Evolutionary conservation across 2,888 invertebrate genomes (phyloP).

Genomic region (Hirtodrosophila cameraria): DNA sequence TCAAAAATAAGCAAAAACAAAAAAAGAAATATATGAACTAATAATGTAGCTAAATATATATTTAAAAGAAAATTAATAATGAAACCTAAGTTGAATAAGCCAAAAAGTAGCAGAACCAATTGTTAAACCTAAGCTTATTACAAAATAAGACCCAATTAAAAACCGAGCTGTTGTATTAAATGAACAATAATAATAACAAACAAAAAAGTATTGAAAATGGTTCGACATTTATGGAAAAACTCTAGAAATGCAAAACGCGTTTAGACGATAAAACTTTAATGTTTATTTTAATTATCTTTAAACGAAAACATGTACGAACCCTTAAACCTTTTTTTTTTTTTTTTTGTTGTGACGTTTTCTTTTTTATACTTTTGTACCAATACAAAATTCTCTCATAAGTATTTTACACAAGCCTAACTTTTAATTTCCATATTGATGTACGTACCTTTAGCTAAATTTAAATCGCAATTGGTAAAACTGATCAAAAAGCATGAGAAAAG

Average conservation of each 20-base stretch:
- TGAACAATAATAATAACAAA: constrained; percentile 63
- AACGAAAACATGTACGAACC: constrained; percentile 7
- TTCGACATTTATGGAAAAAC: constrained; percentile 24
- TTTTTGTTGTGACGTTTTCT: constrained; percentile 59
- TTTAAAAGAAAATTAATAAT: constrained; percentile 38
- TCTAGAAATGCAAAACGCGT: constrained; percentile 14
- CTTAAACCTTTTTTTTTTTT: constrained; percentile 44
- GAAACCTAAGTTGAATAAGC: constrained; percentile 58
- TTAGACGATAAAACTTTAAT: constrained; percentile 7
- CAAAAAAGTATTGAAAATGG: constrained; percentile 33
- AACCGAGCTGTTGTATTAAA: constrained; percentile 74
- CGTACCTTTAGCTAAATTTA: constrained; percentile 61
- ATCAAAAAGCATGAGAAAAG: constrained; percentile 38
- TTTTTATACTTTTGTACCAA: constrained; percentile 76
- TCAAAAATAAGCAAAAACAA: constrained; percentile 51
- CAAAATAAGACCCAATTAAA: constrained; percentile 42
- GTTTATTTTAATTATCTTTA: constrained; percentile 25
- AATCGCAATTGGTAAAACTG: constrained; percentile 50
- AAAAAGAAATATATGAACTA: constrained; percentile 50
- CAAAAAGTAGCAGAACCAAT: constrained; percentile 80
- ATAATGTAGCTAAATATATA: constrained; percentile 65
- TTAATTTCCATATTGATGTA: constrained; percentile 48
- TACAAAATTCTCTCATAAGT: constrained; percentile 33
- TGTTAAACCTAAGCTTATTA: constrained; percentile 75
- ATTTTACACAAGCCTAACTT: constrained; percentile 40